A percentile compares a stretch with the other conserved stretches of the same genome.
Conservation (phyloP, 2,888 invertebrate genomes). For the Tetranychus truncatus region DNA sequence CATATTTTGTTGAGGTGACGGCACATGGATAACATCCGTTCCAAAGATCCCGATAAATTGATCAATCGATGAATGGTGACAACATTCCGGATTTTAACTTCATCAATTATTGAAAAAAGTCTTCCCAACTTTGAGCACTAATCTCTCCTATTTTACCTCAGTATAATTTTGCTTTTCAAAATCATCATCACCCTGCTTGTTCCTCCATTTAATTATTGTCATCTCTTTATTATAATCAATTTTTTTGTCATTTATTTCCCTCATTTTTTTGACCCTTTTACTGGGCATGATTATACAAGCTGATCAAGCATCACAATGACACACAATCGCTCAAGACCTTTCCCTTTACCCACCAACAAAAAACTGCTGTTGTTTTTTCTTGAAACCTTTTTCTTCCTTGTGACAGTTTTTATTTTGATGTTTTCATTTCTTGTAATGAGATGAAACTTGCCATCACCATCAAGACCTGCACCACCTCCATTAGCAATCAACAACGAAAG, state of each 20-base stretch:
- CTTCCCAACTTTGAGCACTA: no score
- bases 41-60: no score
- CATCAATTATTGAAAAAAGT: no score
- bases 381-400: background rate
- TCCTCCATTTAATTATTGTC: constrained; percentile 81
- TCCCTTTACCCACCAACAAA: background rate
- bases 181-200: no score
- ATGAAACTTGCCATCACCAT: background rate
- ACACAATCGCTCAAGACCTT: background rate
- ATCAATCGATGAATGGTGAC: no score
- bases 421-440: background rate
- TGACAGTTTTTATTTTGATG: background rate
- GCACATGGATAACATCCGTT: no score
- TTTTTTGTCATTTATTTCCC: constrained; percentile 29
- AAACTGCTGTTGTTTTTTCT: background rate
- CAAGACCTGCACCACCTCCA: background rate
- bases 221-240: constrained; percentile 99
- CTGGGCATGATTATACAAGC: background rate
- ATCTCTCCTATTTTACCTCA: no score
- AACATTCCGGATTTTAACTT: no score
- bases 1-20: no score
- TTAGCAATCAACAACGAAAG: background rate
- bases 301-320: background rate
- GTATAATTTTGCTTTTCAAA: no score
- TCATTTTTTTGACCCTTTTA: no score